Evolutionary conservation across 2,797 vertebrate genomes (phyloP).

Genomic region (Steatocranus sp.): DNA sequence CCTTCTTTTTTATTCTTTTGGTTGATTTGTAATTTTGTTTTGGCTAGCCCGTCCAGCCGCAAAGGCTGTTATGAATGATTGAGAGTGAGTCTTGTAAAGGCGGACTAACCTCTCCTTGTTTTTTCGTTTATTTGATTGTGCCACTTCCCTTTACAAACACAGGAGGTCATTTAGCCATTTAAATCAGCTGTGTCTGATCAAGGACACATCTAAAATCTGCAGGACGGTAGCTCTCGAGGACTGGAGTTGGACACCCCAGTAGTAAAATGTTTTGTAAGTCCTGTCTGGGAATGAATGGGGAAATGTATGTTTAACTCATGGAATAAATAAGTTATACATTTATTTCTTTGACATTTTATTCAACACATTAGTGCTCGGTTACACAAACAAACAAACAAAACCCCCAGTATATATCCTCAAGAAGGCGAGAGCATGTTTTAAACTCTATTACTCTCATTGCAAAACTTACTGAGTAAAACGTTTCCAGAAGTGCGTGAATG

Average conservation of each 20-base stretch:
- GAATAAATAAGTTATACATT: not conserved
- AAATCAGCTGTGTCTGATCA: too few relatives aligned
- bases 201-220: too few relatives aligned
- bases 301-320: not conserved
- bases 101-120: not conserved
- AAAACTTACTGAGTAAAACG: fast-evolving
- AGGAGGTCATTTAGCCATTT: not conserved
- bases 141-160: not conserved
- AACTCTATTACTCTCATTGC: not conserved
- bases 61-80: not conserved
- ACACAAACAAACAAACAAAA: not conserved
- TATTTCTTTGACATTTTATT: not conserved
- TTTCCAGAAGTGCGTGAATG: not conserved
- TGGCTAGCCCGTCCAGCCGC: not conserved
- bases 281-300: fast-evolving
- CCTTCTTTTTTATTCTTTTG: not conserved
- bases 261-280: not conserved
- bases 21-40: fast-evolving
- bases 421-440: not conserved
- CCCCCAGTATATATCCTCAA: not conserved
- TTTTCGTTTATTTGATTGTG: not conserved
- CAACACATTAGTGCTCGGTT: not conserved
- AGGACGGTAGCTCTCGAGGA: fast-evolving
- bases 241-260: not conserved
- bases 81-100: not conserved